Evolutionary conservation across 2,888 invertebrate species (phyloP).

Genomic region (Pediacus dermestoides): DNA sequence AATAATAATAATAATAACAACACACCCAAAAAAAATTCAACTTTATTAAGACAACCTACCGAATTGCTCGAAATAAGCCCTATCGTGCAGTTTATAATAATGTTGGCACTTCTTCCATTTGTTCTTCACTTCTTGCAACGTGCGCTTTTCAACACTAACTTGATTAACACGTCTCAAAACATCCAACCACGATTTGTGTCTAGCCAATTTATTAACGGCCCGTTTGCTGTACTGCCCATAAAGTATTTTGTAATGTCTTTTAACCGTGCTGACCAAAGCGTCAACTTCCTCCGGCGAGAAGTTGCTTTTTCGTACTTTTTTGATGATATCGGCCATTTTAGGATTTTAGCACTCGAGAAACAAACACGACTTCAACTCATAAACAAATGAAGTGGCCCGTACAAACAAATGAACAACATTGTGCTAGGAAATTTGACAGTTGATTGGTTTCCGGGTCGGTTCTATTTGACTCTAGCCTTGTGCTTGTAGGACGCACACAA

Average conservation of each 20-base stretch:
- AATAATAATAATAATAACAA: no score
- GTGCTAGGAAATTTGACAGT: no score
- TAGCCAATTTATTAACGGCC: slow-evolving; percentile 29
- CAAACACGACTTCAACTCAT: no score
- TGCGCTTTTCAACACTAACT: slow-evolving; percentile 36
- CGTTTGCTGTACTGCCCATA: slow-evolving; percentile 35
- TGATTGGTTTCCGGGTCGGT: no score
- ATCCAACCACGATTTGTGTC: slow-evolving; percentile 37
- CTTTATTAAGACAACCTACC: slow-evolving; percentile 29
- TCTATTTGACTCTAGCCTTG: no score
- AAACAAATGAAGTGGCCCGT: no score
- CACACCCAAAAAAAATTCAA: no score
- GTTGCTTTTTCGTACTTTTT: slow-evolving; percentile 38
- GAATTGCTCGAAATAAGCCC: slow-evolving; percentile 22
- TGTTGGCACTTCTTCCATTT: slow-evolving; percentile 42
- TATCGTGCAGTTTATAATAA: slow-evolving; percentile 21
- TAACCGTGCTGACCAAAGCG: slow-evolving; percentile 31
- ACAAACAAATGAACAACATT: no score
- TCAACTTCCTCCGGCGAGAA: slow-evolving; percentile 39
- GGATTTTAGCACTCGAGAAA: slow-evolving; percentile 29
- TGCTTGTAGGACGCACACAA: no score
- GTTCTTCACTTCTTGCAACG: slow-evolving; percentile 40
- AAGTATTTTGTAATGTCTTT: slow-evolving; percentile 33
- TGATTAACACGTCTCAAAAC: slow-evolving; percentile 37
- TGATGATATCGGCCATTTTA: slow-evolving; percentile 33